phyloP scores from a whole-genome alignment of 2,888 invertebrate species.

The Lochmaea capreae region DNA sequence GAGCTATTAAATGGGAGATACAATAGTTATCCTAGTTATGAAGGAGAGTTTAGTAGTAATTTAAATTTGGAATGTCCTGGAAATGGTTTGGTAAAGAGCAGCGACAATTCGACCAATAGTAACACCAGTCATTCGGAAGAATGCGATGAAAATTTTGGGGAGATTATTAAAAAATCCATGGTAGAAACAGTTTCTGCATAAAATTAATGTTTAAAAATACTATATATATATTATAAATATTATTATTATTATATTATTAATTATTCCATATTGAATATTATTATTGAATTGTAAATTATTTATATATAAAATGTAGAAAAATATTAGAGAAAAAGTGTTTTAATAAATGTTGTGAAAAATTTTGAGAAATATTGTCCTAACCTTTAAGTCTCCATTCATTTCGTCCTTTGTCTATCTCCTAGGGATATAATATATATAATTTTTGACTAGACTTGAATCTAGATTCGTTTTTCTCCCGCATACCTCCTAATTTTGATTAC shows the following conservation, averaged over 20 bases:
- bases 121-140: slow-evolving; percentile 60
- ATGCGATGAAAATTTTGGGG: slow-evolving; percentile 84
- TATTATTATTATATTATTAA: slow-evolving; percentile 56
- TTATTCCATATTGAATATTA: slow-evolving; percentile 62
- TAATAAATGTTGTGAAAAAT: slow-evolving; percentile 67
- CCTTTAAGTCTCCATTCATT: no score
- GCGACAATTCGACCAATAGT: slow-evolving; percentile 44
- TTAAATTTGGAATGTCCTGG: slow-evolving; percentile 9
- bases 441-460: no score
- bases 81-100: slow-evolving; percentile 46
- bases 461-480: no score
- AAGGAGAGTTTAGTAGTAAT: slow-evolving; percentile 48
- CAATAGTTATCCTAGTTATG: slow-evolving; percentile 66
- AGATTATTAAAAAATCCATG: slow-evolving; percentile 92
- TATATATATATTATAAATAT: slow-evolving; percentile 32
- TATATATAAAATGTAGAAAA: slow-evolving; percentile 65
- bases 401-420: no score
- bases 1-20: slow-evolving; percentile 72
- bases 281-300: slow-evolving; percentile 62
- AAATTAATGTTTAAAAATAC: slow-evolving; percentile 50
- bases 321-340: slow-evolving; percentile 63
- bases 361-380: background rate
- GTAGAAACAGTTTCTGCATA: slow-evolving; percentile 90
- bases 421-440: no score
- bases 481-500: no score